Percentiles rank a stretch among this genome's conserved stretches.
Conservation (phyloP, 2,113 vertebrate species). For the Lucifuga dentata region DNA sequence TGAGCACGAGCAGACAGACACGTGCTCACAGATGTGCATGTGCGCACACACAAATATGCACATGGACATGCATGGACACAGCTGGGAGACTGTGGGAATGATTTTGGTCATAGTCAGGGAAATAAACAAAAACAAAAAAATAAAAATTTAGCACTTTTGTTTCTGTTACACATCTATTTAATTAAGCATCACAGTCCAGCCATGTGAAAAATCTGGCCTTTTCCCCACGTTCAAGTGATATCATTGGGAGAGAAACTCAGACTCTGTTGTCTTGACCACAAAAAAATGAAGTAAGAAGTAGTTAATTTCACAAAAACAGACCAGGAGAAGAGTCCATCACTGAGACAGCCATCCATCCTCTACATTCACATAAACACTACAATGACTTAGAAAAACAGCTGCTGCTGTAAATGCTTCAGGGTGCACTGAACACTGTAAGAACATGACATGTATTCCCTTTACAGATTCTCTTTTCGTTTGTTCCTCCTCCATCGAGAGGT, state of each 20-base stretch:
- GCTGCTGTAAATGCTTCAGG: constrained; percentile 18
- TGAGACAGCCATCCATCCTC: not conserved
- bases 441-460: constrained; percentile 24
- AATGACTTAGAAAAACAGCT: no score
- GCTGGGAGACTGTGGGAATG: constrained; percentile 33
- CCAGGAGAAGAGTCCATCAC: not conserved
- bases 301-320: not conserved
- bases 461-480: constrained; percentile 15
- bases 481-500: constrained; percentile 23
- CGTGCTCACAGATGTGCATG: constrained; percentile 8
- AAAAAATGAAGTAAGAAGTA: not conserved
- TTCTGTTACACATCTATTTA: constrained; percentile 1
- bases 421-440: constrained; percentile 29
- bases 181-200: not conserved
- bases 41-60: not conserved
- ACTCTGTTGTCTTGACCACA: not conserved
- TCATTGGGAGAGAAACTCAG: not conserved
- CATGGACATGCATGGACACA: constrained; percentile 19
- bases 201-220: not conserved
- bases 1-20: constrained; percentile 28
- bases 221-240: constrained; percentile 10
- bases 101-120: constrained; percentile 19
- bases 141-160: constrained; percentile 14
- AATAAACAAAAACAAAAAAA: no score
- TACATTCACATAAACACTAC: no score